A percentile compares a stretch with the other conserved stretches of the same genome.
Evolutionary conservation across 1,140 invertebrate genomes (phyloP).

Genomic region (Wiebesia pumilae): DNA sequence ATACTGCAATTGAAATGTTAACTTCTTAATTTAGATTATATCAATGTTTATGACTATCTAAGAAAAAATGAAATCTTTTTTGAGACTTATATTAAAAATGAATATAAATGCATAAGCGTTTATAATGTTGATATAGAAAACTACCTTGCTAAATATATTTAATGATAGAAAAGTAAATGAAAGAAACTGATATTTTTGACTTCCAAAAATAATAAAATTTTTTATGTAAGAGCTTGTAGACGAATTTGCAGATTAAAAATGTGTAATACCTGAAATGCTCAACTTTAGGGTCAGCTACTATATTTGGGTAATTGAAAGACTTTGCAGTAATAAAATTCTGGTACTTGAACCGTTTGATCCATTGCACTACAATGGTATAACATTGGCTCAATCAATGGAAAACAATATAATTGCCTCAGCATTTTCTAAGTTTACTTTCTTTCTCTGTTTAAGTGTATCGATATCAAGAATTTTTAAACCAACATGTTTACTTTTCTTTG

Average conservation of each 20-base stretch:
- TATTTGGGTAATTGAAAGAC: constrained; percentile 40
- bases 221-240: background rate
- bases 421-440: constrained; percentile 29
- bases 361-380: constrained; percentile 34
- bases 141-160: background rate
- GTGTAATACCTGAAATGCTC: background rate
- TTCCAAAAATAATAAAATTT: background rate
- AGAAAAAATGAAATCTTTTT: constrained; percentile 5
- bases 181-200: background rate
- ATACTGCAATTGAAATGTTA: background rate
- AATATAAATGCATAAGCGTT: constrained; percentile 24
- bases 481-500: background rate
- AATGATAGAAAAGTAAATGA: background rate
- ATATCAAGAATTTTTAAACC: constrained; percentile 7
- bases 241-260: background rate
- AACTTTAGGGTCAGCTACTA: constrained; percentile 19
- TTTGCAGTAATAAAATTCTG: constrained; percentile 49
- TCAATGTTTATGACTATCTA: background rate
- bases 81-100: constrained; percentile 3
- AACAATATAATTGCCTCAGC: background rate
- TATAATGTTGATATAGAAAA: background rate
- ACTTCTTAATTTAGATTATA: background rate
- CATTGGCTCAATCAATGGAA: constrained; percentile 6
- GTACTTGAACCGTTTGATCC: constrained; percentile 39
- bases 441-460: background rate